Percentiles rank a stretch among this genome's conserved stretches.
Evolutionary conservation across 1,140 invertebrate species (phyloP).

Genomic region (Zaprionus gabonicus): DNA sequence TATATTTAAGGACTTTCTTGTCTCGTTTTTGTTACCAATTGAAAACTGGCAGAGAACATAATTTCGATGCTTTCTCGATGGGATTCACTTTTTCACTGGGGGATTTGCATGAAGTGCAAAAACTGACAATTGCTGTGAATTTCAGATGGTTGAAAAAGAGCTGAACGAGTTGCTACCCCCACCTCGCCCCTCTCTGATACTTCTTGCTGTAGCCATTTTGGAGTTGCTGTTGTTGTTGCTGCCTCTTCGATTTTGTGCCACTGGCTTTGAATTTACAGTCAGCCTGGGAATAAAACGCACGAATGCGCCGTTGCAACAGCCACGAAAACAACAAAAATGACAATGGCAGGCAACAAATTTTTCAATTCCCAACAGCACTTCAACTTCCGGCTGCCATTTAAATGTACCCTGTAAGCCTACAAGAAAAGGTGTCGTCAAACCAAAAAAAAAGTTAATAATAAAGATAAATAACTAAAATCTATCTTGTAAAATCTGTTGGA

Average conservation of each 20-base stretch:
- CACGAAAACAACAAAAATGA: conserved; percentile 79
- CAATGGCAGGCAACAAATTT: conserved; percentile 81
- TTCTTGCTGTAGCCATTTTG: conserved; percentile 16
- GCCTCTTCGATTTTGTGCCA: conserved; percentile 71
- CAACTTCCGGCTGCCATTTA: conserved; percentile 72
- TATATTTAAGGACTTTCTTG: neutral
- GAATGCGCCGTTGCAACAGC: conserved; percentile 54
- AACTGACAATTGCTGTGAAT: conserved; percentile 70
- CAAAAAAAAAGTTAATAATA: too few species aligned
- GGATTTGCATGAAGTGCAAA: conserved; percentile 64
- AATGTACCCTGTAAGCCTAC: conserved; percentile 6
- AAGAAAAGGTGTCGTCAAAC: too few species aligned
- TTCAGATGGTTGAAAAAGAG: conserved; percentile 63
- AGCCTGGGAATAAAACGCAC: conserved; percentile 75
- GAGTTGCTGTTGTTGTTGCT: conserved; percentile 36
- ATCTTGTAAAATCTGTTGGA: too few species aligned
- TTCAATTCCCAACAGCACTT: conserved; percentile 80
- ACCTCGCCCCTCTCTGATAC: conserved; percentile 9
- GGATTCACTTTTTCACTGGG: conserved; percentile 57
- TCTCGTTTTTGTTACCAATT: conserved; percentile 26
- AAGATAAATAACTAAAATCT: too few species aligned
- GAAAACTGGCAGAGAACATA: conserved; percentile 55
- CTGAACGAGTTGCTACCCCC: conserved; percentile 11
- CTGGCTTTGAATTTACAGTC: conserved; percentile 77
- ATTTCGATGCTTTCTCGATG: conserved; percentile 60